Base-by-base conservation (phyloP, 2,888 invertebrate genomes). In the Metopia argyrocephala region DNA sequence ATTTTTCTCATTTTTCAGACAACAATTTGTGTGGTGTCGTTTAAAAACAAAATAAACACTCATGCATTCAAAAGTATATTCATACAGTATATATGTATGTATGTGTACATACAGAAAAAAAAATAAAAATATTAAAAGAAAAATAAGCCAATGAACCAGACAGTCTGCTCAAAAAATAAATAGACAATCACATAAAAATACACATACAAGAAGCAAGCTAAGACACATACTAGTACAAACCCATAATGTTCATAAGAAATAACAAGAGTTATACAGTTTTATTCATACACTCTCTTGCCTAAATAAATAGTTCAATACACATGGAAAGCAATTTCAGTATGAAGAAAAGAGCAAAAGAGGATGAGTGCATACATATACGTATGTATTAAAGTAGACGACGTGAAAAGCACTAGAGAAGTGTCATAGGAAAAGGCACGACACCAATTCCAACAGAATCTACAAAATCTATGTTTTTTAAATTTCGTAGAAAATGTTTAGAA, bases 131-230 rank as follows among this genome's bases (percentile, higher is more conserved):
- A 62, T 54, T 27, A 66, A 38, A 64, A 74, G 20, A 20, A 57
- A 57, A 64, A 57, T 56, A 73, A 79, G 78, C 64, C 73, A 79
- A 79, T 74, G 78, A 79, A 79, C 78, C 78, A 79, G 78, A 79
- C 78, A 65, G 62, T 38, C 61, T 62, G 31, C 20, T 38, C 21
- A 62, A 61, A 57, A 50, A 48, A 48, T 31, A 57, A 57, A 50
- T 46, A 57, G 28, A 59, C 27, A 48, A 2, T 28, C 5, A 27
- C 12, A 23, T 28, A 50, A 15, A 27, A 5, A 65, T 18, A 50
- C 23, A 31, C 1, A 2, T n/a, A 6, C 21, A 25, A 27, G 4
- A n/a, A 2, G 9, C 1, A 15, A 27, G 18, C 15, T 12, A 38
- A 38, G 38, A 38, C 38, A 38, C 38, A 12, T 15, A 38, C 15